Evolutionary conservation across 2,888 invertebrate species (phyloP), one percentile per base, ranked within the genome.

Genomic region (Troglohyphantes excavatus): DNA sequence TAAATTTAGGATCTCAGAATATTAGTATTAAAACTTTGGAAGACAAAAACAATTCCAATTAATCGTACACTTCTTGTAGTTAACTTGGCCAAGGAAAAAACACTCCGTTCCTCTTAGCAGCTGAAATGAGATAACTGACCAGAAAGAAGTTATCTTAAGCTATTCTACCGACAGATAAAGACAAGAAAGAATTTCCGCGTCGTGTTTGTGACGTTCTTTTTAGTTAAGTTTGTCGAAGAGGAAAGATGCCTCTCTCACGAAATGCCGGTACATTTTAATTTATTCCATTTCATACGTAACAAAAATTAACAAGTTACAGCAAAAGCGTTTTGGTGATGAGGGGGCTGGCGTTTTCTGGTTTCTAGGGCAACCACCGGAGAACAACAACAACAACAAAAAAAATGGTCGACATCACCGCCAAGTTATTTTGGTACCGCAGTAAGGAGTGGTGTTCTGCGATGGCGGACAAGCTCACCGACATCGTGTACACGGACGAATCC

Each of bases 351-450:
- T 46, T 53, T 63, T 76, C 59, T 61, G 61, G 86, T 88, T 81
- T 88, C 81, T 88, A 81, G 81, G 79, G 87, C 87, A 88, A 88
- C 87, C 75, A n/a, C 53, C 17, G 53, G 17, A 53, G 53, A 39
- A 23, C 53, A 59, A 76, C 59, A 87, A 87, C 61, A 39, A 43
- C 75, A 84, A 65, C 27, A 63, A 72, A 84, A 78, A 90, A 59
- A 73, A 90, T 90, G 90, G 85, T 85, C 78, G 85, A 85, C 81
- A 86, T 81, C 81, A 85, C 85, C n/a, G 85, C 85, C 19, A 81
- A 90, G 75, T 86, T 90, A 90, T 85, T 90, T 90, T 90, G 85
- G 85, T 90, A 81, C 81, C 84, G 90, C 67, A 75, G 61, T 65
- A 81, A 81, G 85, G 90, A 85, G 85, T 81, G 79, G 85, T 90